Evolutionary conservation across 2,888 invertebrate genomes (phyloP).

Genomic region (Apamea monoglypha): DNA sequence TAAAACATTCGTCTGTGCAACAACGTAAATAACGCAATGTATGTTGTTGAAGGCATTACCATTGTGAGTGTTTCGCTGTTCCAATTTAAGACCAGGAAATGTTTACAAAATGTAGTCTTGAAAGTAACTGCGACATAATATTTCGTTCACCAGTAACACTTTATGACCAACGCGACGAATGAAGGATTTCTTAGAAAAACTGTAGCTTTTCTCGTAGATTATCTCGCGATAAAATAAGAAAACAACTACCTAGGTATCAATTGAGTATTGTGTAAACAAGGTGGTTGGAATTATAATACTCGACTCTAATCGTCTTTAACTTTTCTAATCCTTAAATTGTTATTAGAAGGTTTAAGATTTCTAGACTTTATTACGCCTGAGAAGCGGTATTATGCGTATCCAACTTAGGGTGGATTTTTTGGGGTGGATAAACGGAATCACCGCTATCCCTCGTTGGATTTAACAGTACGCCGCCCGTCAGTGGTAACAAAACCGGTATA

Average conservation of each 20-base stretch:
- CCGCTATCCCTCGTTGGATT: background rate
- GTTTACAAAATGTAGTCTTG: conserved; percentile 3
- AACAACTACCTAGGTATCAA: background rate
- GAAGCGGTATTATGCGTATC: background rate
- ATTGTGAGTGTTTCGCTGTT: background rate
- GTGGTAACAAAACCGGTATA: background rate
- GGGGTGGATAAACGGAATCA: background rate
- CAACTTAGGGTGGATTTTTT: too few species aligned
- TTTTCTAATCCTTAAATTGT: background rate
- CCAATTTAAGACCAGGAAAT: background rate
- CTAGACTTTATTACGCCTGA: background rate
- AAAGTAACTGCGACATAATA: background rate
- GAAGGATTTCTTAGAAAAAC: background rate
- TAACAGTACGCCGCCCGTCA: background rate
- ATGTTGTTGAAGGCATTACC: background rate
- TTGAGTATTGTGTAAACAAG: background rate
- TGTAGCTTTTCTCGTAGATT: background rate
- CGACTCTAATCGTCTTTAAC: background rate
- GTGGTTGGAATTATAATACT: background rate
- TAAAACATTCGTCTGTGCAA: background rate
- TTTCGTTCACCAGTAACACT: conserved; percentile 5
- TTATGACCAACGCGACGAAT: conserved; percentile 7
- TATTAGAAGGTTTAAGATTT: background rate
- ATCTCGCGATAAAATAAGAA: too few species aligned
- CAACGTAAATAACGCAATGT: background rate